Percentiles rank a stretch among this genome's conserved stretches.
Evolutionary conservation across 2,797 vertebrate species (phyloP).

Genomic region (Brachyalestes nurse): DNA sequence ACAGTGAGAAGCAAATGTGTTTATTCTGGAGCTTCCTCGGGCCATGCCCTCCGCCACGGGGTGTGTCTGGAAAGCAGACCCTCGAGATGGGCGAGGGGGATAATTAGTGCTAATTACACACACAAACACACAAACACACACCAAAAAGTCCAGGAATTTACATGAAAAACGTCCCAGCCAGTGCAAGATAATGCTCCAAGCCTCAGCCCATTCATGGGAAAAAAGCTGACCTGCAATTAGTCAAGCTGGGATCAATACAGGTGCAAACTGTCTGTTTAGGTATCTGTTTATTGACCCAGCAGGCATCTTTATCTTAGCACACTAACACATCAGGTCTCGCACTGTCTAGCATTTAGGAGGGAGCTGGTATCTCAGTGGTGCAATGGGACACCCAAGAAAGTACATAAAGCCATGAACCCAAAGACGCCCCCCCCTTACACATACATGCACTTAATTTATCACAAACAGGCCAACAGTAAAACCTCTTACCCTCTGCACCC

Average conservation of each 20-base stretch:
- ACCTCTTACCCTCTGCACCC: neutral
- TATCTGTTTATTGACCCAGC: conserved; percentile 39
- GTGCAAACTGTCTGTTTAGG: conserved; percentile 39
- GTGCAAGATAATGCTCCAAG: neutral
- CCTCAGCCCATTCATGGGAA: neutral
- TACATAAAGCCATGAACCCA: too few species aligned
- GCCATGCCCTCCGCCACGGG: conserved; percentile 63
- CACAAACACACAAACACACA: conserved; percentile 32
- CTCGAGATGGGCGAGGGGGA: conserved; percentile 59
- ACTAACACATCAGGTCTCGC: neutral
- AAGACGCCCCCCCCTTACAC: neutral
- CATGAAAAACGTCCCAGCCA: neutral
- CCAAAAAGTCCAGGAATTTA: conserved; percentile 23
- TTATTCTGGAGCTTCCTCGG: conserved; percentile 74
- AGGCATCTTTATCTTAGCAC: conserved; percentile 12
- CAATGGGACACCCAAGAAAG: neutral
- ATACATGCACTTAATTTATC: neutral
- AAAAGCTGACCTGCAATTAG: conserved; percentile 43
- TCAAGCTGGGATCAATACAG: conserved; percentile 45
- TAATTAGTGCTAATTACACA: conserved; percentile 61
- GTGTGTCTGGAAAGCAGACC: conserved; percentile 66
- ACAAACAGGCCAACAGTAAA: too few species aligned
- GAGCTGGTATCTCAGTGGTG: conserved; percentile 1
- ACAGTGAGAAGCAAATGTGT: conserved; percentile 50
- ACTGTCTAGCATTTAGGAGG: neutral